These are phyloP conservation scores for Rhamnusium bicolor DNA, from an alignment of 2,888 invertebrate species.

Conservation along the genomic window DNA sequence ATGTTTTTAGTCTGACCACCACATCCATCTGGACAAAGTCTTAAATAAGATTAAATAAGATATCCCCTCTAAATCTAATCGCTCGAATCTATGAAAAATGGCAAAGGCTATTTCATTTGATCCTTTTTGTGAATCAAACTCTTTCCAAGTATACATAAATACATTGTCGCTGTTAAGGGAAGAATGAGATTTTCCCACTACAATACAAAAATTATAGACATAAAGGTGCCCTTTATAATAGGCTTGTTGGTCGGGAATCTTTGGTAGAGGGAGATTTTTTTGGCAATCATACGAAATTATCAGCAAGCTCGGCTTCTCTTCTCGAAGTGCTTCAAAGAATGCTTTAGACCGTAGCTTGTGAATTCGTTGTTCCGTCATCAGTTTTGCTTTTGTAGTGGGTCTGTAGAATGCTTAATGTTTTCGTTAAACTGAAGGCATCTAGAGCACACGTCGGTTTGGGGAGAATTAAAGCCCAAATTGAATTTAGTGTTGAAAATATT, in stretches of 20 bases:
- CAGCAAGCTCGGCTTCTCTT: conserved; percentile 1
- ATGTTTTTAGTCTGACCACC: conserved; percentile 33
- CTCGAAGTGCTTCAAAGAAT: conserved; percentile 29
- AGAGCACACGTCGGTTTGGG: conserved; percentile 4
- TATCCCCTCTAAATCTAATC: conserved; percentile 15
- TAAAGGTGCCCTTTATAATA: not conserved
- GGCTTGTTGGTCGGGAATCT: not conserved
- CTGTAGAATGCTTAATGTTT: not conserved
- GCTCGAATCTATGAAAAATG: conserved; percentile 28
- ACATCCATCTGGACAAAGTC: conserved; percentile 35
- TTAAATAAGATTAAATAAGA: no score
- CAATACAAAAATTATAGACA: conserved; percentile 34
- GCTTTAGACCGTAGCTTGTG: conserved; percentile 28
- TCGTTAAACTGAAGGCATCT: not conserved
- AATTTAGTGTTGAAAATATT: not conserved
- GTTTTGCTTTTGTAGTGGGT: not conserved
- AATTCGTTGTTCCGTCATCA: conserved; percentile 1
- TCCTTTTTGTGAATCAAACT: conserved; percentile 13
- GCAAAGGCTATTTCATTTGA: conserved; percentile 32
- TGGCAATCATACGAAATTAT: conserved; percentile 32
- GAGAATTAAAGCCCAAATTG: conserved; percentile 4
- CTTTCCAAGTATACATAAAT: conserved; percentile 31
- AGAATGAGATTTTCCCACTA: conserved; percentile 19
- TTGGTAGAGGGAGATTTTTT: conserved; percentile 31
- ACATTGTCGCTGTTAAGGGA: conserved; percentile 12